Percentiles rank a stretch among this genome's conserved stretches.
Evolutionary conservation across 1,140 invertebrate genomes (phyloP).

Genomic region (Aphidius gifuensis): DNA sequence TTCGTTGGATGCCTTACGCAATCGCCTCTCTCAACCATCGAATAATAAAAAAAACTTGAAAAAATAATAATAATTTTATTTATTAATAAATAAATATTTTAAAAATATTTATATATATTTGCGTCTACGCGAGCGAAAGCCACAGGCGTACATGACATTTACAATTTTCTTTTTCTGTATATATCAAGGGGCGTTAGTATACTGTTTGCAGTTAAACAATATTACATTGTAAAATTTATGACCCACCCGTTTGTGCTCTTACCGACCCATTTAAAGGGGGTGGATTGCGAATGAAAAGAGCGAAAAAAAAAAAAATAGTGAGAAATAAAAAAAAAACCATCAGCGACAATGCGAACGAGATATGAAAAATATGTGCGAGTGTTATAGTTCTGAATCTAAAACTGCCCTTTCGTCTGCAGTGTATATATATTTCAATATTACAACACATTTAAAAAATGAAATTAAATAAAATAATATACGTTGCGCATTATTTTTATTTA

Average conservation of each 20-base stretch:
- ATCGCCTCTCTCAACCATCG: too few relatives aligned
- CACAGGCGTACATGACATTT: too few relatives aligned
- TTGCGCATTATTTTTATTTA: slow-evolving; percentile 1
- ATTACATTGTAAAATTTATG: slow-evolving; percentile 55
- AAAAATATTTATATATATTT: too few relatives aligned
- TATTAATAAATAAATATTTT: too few relatives aligned
- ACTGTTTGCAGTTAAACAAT: slow-evolving; percentile 55
- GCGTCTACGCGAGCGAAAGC: too few relatives aligned
- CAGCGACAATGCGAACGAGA: slow-evolving; percentile 39
- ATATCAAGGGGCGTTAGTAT: slow-evolving; percentile 37
- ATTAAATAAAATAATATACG: not conserved
- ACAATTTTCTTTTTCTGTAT: slow-evolving; percentile 1
- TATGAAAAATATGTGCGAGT: slow-evolving; percentile 50
- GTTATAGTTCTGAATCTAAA: slow-evolving; percentile 37
- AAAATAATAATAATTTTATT: too few relatives aligned
- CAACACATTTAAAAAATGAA: too few relatives aligned
- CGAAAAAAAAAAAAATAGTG: not conserved
- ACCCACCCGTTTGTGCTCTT: slow-evolving; percentile 10
- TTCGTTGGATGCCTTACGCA: too few relatives aligned
- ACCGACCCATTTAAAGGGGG: not conserved
- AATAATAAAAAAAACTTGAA: too few relatives aligned
- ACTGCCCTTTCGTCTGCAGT: slow-evolving; percentile 14
- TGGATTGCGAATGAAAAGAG: not conserved
- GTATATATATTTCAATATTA: not conserved
- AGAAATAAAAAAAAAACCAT: slow-evolving; percentile 36